Evolutionary conservation across 2,113 vertebrate species (phyloP), one percentile per base, ranked within the genome.

Genomic region (Xiphophorus hellerii): DNA sequence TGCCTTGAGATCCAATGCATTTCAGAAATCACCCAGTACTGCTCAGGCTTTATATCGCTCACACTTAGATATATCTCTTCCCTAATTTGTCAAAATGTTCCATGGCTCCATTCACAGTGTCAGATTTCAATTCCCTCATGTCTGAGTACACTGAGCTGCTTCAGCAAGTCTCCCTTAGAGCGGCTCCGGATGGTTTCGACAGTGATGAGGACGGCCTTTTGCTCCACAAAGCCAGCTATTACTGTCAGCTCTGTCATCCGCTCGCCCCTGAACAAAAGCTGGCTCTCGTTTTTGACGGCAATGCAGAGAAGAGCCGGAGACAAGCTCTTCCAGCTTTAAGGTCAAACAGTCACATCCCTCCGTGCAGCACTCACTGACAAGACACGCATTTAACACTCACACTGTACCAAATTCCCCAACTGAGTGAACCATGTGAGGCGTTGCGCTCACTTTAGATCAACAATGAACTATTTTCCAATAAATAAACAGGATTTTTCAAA

Each of bases 191-290:
- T 62, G 72, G 62, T 77, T 71, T 37, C 84, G 84, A 89, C 85
- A 90, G 83, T 76, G 86, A 82, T 81, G 88, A 73, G 71, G 51
- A 60, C 27, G 74, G 73, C 65, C 78, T 80, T 90, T 81, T 87
- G 66, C 69, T 87, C 77, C 60, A 82, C 80, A 83, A 84, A 89
- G 63, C 72, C 77, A 35, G 70, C 67, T 42, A 85, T 82, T 85
- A 83, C 74, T 68, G 75, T 85, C 78, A 74, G 39, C 68, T 82
- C 84, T 82, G 76, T 88, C 76, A 81, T 78, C 71, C 75, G 69
- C 28, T 66, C 30, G 30, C 70, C 73, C 51, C 77, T 66, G 77
- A 78, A 87, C 81, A 80, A 84, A 85, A 74, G 73, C 70, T 63
- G 65, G 13, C 65, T 69, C 64, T 68, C 70, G 35, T 70, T 62